A percentile compares a stretch with the other conserved stretches of the same genome.
These are phyloP conservation scores for Mermis nigrescens DNA, from an alignment of 2,888 invertebrate genomes.

Conservation along the genomic window DNA sequence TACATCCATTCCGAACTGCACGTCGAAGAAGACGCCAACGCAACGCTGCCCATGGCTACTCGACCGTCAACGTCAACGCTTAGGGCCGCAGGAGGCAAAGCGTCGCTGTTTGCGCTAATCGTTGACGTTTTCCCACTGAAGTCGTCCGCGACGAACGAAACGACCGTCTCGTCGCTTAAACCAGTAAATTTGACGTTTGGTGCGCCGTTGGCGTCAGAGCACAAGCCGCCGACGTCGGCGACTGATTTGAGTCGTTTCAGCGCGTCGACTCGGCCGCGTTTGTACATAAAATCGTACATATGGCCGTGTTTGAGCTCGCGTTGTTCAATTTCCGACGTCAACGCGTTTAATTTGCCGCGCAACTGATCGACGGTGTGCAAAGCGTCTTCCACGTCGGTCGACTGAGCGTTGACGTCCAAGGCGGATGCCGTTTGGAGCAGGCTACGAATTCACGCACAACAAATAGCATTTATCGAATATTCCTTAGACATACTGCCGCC, in stretches of 20 bases:
- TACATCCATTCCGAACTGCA: conserved; percentile 1
- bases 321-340: not conserved
- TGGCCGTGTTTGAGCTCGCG: not conserved
- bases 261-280: not conserved
- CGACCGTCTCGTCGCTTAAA: no score
- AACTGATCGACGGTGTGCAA: not conserved
- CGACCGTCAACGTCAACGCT: no score
- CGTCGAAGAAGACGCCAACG: not conserved
- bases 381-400: not conserved
- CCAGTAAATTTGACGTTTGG: no score
- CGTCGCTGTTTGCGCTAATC: no score
- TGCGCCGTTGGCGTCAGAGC: not conserved
- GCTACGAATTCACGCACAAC: no score
- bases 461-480: no score
- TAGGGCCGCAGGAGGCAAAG: no score
- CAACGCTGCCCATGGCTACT: no score
- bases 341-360: not conserved
- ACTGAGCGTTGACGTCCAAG: not conserved
- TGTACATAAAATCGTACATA: not conserved
- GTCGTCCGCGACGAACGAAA: no score
- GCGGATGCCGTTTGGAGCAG: no score
- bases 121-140: no score
- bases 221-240: not conserved
- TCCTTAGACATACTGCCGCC: no score
- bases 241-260: not conserved